These are phyloP conservation scores for Neopipo cinnamomea DNA, from an alignment of 2,113 vertebrate species.

Conservation along the genomic window DNA sequence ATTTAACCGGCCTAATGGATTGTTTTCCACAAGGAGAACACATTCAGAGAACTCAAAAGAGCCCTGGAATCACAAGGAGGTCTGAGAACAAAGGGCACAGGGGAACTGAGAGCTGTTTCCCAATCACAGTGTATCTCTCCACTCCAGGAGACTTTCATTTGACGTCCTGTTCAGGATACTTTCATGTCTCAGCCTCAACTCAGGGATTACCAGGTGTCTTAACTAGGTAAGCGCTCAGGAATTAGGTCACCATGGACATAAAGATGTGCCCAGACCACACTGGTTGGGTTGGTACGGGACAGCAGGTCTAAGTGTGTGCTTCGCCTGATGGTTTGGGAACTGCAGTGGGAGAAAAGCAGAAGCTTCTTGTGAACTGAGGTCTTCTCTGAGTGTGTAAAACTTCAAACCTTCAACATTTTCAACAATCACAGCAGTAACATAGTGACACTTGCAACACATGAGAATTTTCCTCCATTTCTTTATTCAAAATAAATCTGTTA, in stretches of 20 bases:
- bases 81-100: neutral
- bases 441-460: neutral
- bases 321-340: neutral
- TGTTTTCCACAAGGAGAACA: neutral
- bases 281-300: neutral
- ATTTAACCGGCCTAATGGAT: neutral
- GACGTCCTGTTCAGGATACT: neutral
- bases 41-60: neutral
- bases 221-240: neutral
- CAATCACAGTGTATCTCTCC: accelerated
- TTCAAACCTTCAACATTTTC: neutral
- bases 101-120: neutral
- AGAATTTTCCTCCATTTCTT: neutral
- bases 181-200: neutral
- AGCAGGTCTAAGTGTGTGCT: neutral
- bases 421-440: neutral
- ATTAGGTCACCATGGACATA: neutral
- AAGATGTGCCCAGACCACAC: neutral
- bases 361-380: neutral
- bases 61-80: neutral
- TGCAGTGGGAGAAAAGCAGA: neutral
- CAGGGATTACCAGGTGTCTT: neutral
- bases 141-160: neutral
- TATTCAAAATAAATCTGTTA: neutral
- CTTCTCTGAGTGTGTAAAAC: neutral